A percentile compares a stretch with the other conserved stretches of the same genome.
Conservation (phyloP, 2,888 invertebrate genomes). For the Microctonus brassicae region DNA sequence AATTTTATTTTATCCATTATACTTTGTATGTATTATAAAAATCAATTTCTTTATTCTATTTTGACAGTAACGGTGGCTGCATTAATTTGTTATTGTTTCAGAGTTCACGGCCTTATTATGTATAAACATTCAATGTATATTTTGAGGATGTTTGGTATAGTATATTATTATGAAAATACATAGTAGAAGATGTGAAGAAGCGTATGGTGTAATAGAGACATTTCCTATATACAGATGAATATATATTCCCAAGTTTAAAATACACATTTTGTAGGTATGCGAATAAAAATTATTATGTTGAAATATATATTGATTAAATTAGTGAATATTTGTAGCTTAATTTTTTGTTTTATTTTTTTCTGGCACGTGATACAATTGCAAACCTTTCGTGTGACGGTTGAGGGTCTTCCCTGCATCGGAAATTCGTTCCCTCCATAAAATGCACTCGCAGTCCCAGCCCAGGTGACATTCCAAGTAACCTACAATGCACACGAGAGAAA, state of each 20-base stretch:
- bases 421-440: slow-evolving; percentile 67
- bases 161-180: background rate
- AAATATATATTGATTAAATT: background rate
- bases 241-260: background rate
- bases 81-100: no score
- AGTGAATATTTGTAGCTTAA: background rate
- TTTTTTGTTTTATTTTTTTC: slow-evolving; percentile 23
- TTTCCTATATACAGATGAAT: background rate
- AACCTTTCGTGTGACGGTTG: slow-evolving; percentile 63
- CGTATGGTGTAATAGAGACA: background rate
- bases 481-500: slow-evolving; percentile 67
- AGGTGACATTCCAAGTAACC: slow-evolving; percentile 67
- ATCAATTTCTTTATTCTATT: no score
- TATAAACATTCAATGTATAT: no score
- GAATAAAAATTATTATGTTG: background rate
- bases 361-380: slow-evolving; percentile 42
- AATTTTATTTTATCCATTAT: no score
- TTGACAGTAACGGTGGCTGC: no score
- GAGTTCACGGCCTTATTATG: background rate
- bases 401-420: slow-evolving; percentile 67
- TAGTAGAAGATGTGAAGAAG: background rate
- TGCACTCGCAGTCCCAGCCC: slow-evolving; percentile 66
- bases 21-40: background rate
- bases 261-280: background rate
- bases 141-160: no score